These are phyloP conservation scores for Aleiodes testaceus DNA, from an alignment of 2,888 invertebrate species.

Conservation along the genomic window DNA sequence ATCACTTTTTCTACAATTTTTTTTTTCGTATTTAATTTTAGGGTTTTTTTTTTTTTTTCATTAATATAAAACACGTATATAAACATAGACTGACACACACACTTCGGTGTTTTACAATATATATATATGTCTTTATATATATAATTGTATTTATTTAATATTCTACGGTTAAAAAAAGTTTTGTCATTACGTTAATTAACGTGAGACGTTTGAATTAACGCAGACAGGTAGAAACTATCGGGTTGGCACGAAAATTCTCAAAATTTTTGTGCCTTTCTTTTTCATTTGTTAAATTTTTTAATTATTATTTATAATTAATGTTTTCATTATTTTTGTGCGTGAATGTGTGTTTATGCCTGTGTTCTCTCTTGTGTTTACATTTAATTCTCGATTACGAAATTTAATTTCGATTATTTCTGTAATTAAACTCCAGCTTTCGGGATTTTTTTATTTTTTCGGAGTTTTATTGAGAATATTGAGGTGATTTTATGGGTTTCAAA, in stretches of 20 bases:
- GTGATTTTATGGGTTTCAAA: no score
- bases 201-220: constrained; percentile 36
- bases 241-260: constrained; percentile 27
- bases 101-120: constrained; percentile 69
- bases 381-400: constrained; percentile 6
- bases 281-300: constrained; percentile 17
- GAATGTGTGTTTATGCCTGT: constrained; percentile 33
- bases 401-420: background rate
- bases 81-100: constrained; percentile 69
- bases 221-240: constrained; percentile 45
- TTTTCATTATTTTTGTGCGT: constrained; percentile 36
- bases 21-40: background rate
- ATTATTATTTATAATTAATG: constrained; percentile 24
- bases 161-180: constrained; percentile 60
- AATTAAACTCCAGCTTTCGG: background rate
- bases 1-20: background rate
- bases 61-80: constrained; percentile 73
- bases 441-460: no score
- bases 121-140: constrained; percentile 51
- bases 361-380: constrained; percentile 24
- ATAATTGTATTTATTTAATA: constrained; percentile 52
- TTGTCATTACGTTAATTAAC: constrained; percentile 41
- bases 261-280: constrained; percentile 11
- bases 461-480: no score
- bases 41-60: constrained; percentile 48